Evolutionary conservation across 2,888 invertebrate genomes (phyloP).

Genomic region (Rhagonycha lutea): DNA sequence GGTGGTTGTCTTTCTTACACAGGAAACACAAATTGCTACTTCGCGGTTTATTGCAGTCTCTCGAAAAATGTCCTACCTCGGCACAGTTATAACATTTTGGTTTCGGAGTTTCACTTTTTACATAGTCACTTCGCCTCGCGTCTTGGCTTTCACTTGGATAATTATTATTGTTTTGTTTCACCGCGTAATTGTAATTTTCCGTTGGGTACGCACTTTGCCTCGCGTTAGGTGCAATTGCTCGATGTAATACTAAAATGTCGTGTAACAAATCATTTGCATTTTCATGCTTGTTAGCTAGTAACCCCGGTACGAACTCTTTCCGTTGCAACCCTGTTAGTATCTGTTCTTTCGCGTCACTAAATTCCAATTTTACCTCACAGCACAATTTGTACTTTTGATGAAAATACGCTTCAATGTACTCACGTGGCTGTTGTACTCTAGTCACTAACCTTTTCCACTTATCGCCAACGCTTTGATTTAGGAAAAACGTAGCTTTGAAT

Average conservation of each 20-base stretch:
- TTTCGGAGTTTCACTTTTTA: not conserved
- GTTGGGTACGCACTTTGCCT: not conserved
- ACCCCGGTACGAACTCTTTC: not conserved
- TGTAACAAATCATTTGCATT: not conserved
- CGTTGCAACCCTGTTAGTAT: not conserved
- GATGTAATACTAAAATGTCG: not conserved
- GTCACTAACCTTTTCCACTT: not conserved
- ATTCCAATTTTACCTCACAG: not conserved
- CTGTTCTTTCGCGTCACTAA: not conserved
- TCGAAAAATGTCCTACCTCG: not conserved
- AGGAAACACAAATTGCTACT: too few species aligned
- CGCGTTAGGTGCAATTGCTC: not conserved
- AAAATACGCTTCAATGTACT: not conserved
- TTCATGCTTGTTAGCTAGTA: not conserved
- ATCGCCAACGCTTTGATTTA: not conserved
- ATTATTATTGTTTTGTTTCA: too few species aligned
- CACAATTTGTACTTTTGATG: not conserved
- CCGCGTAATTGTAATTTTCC: too few species aligned
- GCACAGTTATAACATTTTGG: not conserved
- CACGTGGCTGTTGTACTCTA: not conserved
- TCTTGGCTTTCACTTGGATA: not conserved
- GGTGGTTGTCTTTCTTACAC: too few species aligned
- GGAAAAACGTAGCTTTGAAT: not conserved
- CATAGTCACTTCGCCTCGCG: not conserved
- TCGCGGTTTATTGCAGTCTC: not conserved